Evolutionary conservation across 2,113 vertebrate species (phyloP).

Genomic region (Otus sunia): DNA sequence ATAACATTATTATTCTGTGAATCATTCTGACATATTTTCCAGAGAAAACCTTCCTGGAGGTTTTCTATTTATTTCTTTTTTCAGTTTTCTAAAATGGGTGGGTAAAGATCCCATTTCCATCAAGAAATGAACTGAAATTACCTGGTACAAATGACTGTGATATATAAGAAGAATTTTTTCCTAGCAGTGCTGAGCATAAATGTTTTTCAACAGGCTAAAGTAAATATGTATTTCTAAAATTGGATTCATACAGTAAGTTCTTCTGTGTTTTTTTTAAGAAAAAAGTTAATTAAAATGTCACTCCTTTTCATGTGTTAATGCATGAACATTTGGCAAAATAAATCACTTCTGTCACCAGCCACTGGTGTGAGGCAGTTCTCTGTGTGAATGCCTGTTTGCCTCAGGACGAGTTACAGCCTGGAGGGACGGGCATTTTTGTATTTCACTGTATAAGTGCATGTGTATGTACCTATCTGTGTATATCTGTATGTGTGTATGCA

Average conservation of each 20-base stretch:
- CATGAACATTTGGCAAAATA: not conserved
- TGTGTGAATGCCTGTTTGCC: not conserved
- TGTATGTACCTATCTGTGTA: not conserved
- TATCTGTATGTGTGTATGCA: not conserved
- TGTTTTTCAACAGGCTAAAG: not conserved
- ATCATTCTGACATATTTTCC: not conserved
- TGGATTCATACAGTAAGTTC: not conserved
- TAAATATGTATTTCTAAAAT: not conserved
- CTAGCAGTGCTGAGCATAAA: not conserved
- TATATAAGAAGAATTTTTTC: not conserved
- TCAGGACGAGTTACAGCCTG: not conserved
- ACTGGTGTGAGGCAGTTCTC: not conserved
- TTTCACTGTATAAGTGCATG: not conserved
- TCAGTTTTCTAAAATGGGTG: not conserved
- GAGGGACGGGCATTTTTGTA: not conserved
- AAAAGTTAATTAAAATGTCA: slow-evolving; percentile 11
- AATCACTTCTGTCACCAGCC: not conserved
- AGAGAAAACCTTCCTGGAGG: not conserved
- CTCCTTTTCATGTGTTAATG: not conserved
- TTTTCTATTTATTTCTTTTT: not conserved
- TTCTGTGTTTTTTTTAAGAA: not conserved
- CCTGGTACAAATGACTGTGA: not conserved
- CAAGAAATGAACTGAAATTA: not conserved
- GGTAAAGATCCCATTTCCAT: not conserved
- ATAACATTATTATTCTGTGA: not conserved